Evolutionary conservation across 2,113 vertebrate genomes (phyloP).

Genomic region (Anolis carolinensis): DNA sequence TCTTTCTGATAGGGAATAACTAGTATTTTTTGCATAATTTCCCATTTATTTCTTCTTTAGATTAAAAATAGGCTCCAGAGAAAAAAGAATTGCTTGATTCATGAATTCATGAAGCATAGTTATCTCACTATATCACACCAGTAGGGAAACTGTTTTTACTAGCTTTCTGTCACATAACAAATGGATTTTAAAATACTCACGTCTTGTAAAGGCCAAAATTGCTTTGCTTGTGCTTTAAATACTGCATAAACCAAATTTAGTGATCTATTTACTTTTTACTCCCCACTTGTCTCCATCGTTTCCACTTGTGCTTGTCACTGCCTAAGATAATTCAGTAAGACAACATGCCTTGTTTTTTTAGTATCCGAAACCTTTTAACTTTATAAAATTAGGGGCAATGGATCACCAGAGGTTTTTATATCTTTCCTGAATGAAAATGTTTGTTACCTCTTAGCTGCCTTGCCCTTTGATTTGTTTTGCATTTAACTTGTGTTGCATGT

Average conservation of each 20-base stretch:
- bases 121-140: conserved; percentile 43
- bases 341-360: conserved; percentile 44
- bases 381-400: conserved; percentile 64
- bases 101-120: neutral
- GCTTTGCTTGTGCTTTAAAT: conserved; percentile 64
- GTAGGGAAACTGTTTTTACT: conserved; percentile 47
- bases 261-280: conserved; percentile 56
- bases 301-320: conserved; percentile 50
- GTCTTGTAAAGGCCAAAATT: conserved; percentile 60
- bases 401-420: conserved; percentile 60
- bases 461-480: conserved; percentile 40
- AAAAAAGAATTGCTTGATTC: conserved; percentile 39
- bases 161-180: conserved; percentile 64
- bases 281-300: conserved; percentile 21
- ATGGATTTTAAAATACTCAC: conserved; percentile 68
- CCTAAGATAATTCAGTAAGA: conserved; percentile 59
- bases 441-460: conserved; percentile 48
- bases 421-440: conserved; percentile 34
- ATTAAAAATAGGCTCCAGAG: neutral
- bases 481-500: conserved; percentile 50
- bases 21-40: neutral
- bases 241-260: conserved; percentile 66
- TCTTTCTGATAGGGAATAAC: neutral
- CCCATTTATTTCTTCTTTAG: neutral
- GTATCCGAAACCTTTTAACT: conserved; percentile 46